phyloP scores from a whole-genome alignment of 2,888 invertebrate genomes.

The Leucoma salicis region DNA sequence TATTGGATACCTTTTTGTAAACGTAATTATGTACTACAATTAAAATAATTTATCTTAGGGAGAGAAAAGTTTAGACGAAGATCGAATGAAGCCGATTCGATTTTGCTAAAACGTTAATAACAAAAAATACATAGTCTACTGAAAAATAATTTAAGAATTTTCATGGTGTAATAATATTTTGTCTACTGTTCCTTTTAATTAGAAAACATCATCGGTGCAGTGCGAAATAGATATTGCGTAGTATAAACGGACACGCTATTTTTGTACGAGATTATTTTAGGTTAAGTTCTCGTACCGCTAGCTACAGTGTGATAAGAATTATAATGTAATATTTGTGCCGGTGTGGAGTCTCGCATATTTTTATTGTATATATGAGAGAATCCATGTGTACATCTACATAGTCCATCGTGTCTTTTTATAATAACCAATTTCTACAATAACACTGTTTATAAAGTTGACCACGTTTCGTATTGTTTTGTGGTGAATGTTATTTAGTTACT shows the following conservation, averaged over 20 bases:
- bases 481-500: not conserved
- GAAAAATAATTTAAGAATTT: slow-evolving; percentile 14
- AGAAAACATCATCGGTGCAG: slow-evolving; percentile 16
- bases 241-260: slow-evolving; percentile 34
- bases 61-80: slow-evolving; percentile 20
- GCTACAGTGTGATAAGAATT: slow-evolving; percentile 11
- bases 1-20: slow-evolving; percentile 21
- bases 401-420: slow-evolving; percentile 21
- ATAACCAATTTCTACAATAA: slow-evolving; percentile 20
- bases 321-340: slow-evolving; percentile 3
- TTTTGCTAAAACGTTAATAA: slow-evolving; percentile 16
- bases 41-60: slow-evolving; percentile 17
- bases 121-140: slow-evolving; percentile 5
- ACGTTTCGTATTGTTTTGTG: not conserved
- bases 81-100: slow-evolving; percentile 26
- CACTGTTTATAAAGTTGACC: slow-evolving; percentile 3
- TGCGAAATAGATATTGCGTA: slow-evolving; percentile 25
- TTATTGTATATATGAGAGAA: slow-evolving; percentile 1
- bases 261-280: slow-evolving; percentile 30
- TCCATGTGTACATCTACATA: slow-evolving; percentile 4
- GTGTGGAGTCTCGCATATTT: slow-evolving; percentile 9
- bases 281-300: slow-evolving; percentile 14
- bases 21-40: slow-evolving; percentile 21
- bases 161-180: not conserved
- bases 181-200: not conserved